Conservation (phyloP, 1,140 invertebrate genomes). For the Drosophila tristis region DNA sequence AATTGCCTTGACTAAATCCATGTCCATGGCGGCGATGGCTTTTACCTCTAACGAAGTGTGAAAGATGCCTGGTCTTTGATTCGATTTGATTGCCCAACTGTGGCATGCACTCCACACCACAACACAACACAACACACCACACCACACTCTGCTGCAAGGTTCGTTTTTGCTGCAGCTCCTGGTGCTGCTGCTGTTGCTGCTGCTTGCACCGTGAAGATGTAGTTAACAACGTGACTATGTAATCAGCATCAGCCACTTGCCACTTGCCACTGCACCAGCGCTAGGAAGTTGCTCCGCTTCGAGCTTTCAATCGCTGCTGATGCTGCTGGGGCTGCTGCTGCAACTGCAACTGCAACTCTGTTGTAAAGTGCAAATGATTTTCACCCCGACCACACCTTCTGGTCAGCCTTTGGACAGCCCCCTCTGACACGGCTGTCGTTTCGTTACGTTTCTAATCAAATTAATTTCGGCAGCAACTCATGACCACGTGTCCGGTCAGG, state of each 20-base stretch:
- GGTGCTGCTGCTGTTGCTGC: conserved; percentile 29
- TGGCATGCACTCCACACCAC: conserved; percentile 51
- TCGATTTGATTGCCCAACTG: conserved; percentile 74
- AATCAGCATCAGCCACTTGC: conserved; percentile 61
- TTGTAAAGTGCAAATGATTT: conserved; percentile 63
- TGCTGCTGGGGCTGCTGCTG: conserved; percentile 4
- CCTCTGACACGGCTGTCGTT: conserved; percentile 30
- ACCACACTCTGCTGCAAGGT: conserved; percentile 67
- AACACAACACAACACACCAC: conserved; percentile 55
- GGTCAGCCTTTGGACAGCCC: conserved; percentile 8
- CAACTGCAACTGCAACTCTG: conserved; percentile 17
- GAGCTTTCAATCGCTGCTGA: conserved; percentile 39
- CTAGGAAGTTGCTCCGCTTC: conserved; percentile 62
- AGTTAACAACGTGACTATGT: conserved; percentile 82
- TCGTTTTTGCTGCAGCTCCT: conserved; percentile 16
- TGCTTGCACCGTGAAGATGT: conserved; percentile 73
- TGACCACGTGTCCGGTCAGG: conserved; percentile 49
- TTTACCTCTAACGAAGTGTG: conserved; percentile 80
- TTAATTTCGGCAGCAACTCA: conserved; percentile 71
- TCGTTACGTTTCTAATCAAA: conserved; percentile 75
- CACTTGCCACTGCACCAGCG: conserved; percentile 9
- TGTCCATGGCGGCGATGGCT: conserved; percentile 29
- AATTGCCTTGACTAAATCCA: conserved; percentile 65
- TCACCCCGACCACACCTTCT: conserved; percentile 42
- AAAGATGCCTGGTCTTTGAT: conserved; percentile 75